A percentile compares a stretch with the other conserved stretches of the same genome.
Evolutionary conservation across 53 echinoderm and acorn worm genomes (phyloP).

Genomic region (Echinarachnius parma): DNA sequence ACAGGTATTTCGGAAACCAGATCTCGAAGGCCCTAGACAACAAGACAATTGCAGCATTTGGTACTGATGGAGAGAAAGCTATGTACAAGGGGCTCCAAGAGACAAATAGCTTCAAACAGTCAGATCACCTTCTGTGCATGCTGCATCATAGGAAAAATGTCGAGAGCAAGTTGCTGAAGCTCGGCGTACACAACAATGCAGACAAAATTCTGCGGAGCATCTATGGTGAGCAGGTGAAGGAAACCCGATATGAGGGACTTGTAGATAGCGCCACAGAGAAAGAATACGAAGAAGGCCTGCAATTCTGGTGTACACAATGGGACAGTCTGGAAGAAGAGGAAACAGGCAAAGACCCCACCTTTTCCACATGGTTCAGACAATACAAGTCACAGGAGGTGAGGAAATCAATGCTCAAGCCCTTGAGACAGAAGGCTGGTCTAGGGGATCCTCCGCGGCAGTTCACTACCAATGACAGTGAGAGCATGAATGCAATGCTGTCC

Average conservation of each 20-base stretch:
- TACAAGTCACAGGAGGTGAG: conserved; percentile 20
- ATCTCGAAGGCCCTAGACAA: conserved; percentile 17
- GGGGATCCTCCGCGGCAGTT: conserved; percentile 12
- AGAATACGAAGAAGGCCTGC: conserved; percentile 2
- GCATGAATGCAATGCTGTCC: conserved; percentile 12
- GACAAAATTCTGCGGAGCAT: not conserved
- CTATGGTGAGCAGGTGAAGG: conserved; percentile 25
- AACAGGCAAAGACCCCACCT: conserved; percentile 1
- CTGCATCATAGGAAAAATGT: conserved; percentile 16
- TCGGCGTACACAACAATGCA: not conserved
- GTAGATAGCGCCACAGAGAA: not conserved
- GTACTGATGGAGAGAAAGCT: conserved; percentile 3
- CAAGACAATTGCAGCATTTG: not conserved
- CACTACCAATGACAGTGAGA: conserved; percentile 18
- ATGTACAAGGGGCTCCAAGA: conserved; percentile 15
- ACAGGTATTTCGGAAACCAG: conserved; percentile 11
- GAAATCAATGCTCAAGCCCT: not conserved
- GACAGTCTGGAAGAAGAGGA: not conserved
- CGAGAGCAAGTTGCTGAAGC: not conserved
- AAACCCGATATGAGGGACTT: conserved; percentile 8
- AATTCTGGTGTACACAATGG: conserved; percentile 5
- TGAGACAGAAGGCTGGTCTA: not conserved
- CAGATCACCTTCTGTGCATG: conserved; percentile 20
- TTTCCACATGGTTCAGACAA: conserved; percentile 11
- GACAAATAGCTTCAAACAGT: not conserved